A percentile compares a stretch with the other conserved stretches of the same genome.
These are phyloP conservation scores for Mesoligia furuncula DNA, from an alignment of 2,888 invertebrate genomes.

Conservation along the genomic window DNA sequence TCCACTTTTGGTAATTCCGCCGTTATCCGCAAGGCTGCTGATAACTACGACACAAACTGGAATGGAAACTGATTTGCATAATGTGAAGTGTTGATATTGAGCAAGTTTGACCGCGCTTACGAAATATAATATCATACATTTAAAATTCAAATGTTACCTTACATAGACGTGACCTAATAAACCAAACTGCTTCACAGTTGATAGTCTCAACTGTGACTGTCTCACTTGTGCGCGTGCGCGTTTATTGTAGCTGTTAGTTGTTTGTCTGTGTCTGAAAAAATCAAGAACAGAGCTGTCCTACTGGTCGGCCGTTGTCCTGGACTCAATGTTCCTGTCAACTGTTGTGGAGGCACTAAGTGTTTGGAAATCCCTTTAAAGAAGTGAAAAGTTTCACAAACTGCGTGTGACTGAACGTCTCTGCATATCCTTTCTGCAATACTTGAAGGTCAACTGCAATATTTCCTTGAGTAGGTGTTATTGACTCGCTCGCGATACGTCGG, in stretches of 20 bases:
- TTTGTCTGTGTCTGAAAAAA: not conserved
- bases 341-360: not conserved
- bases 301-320: not conserved
- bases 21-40: slow-evolving; percentile 17
- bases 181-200: slow-evolving; percentile 18
- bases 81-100: slow-evolving; percentile 52
- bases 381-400: slow-evolving; percentile 9
- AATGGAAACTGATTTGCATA: slow-evolving; percentile 60
- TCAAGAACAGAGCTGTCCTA: not conserved
- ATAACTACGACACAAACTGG: slow-evolving; percentile 28
- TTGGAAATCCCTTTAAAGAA: not conserved
- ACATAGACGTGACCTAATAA: slow-evolving; percentile 46
- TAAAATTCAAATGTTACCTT: slow-evolving; percentile 54
- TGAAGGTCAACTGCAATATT: slow-evolving; percentile 15
- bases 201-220: not conserved
- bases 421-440: slow-evolving; percentile 10
- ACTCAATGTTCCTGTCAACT: not conserved
- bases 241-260: not conserved
- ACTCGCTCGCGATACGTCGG: not conserved
- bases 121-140: slow-evolving; percentile 61
- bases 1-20: not conserved
- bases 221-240: not conserved
- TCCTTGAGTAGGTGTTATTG: slow-evolving; percentile 20
- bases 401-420: not conserved
- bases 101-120: slow-evolving; percentile 58